A percentile compares a stretch with the other conserved stretches of the same genome.
Evolutionary conservation across 2,888 invertebrate genomes (phyloP).

Genomic region (Calameuta idolon): DNA sequence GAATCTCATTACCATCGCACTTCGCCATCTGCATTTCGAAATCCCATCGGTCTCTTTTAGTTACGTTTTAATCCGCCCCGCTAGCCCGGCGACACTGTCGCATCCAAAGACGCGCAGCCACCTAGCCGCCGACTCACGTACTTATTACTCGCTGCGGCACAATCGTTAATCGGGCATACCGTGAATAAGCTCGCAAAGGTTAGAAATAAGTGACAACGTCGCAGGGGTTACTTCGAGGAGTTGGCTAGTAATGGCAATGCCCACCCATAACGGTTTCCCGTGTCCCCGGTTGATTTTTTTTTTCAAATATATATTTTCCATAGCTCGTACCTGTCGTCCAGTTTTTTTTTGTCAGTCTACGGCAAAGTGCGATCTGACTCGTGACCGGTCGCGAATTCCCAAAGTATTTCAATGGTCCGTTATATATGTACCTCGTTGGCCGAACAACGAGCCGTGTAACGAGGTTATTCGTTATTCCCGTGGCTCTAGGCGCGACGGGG

Average conservation of each 20-base stretch:
- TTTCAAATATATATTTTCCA: too few relatives aligned
- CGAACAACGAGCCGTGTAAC: not conserved
- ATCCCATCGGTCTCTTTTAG: slow-evolving; percentile 19
- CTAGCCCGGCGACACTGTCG: not conserved
- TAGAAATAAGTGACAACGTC: not conserved
- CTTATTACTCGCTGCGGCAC: not conserved
- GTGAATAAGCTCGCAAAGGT: not conserved
- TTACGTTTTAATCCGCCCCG: slow-evolving; percentile 16
- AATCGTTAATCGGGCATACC: not conserved
- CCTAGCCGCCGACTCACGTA: too few relatives aligned
- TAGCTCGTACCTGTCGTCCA: too few relatives aligned
- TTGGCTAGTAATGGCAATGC: not conserved
- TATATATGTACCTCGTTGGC: not conserved
- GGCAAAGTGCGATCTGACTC: not conserved
- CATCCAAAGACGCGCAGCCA: too few relatives aligned
- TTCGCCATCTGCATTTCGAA: slow-evolving; percentile 14
- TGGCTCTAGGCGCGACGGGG: not conserved
- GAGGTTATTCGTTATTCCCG: not conserved
- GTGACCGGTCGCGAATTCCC: not conserved
- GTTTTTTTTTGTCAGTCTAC: not conserved
- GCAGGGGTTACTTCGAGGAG: not conserved
- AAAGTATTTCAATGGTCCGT: not conserved
- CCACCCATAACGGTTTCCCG: too few relatives aligned
- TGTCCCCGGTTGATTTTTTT: too few relatives aligned
- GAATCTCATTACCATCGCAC: not conserved